These are phyloP conservation scores for Chydorus sphaericus DNA, from an alignment of 2,888 invertebrate genomes.

Conservation along the genomic window DNA sequence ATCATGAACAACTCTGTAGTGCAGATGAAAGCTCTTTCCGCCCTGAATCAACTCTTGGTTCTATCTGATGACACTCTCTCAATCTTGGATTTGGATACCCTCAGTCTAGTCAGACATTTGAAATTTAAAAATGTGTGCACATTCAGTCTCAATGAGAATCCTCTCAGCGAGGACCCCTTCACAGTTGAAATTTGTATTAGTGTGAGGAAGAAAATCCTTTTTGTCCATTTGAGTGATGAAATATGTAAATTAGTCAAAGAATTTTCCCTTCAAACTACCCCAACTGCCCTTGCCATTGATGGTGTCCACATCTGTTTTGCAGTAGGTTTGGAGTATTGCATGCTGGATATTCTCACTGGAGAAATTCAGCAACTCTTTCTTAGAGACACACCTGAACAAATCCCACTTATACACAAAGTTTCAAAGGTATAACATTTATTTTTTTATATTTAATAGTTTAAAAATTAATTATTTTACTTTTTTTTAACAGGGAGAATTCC, in stretches of 20 bases:
- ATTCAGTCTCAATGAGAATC: slow-evolving; percentile 1
- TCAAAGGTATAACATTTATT: not conserved
- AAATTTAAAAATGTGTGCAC: not conserved
- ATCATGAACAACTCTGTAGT: not conserved
- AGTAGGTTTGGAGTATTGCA: slow-evolving; percentile 7
- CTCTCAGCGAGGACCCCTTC: slow-evolving; percentile 5
- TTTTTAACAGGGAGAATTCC: slow-evolving; percentile 8
- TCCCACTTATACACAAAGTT: slow-evolving; percentile 1
- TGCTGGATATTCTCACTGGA: not conserved
- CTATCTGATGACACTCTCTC: slow-evolving; percentile 2
- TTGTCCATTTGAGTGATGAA: not conserved
- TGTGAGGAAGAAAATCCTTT: not conserved
- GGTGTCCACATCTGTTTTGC: slow-evolving; percentile 9
- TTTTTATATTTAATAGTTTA: not conserved
- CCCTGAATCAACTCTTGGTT: not conserved
- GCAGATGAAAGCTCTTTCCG: slow-evolving; percentile 5
- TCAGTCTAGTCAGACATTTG: not conserved
- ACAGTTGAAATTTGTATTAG: slow-evolving; percentile 5
- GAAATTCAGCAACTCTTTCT: slow-evolving; percentile 9
- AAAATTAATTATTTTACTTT: not conserved
- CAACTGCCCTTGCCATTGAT: slow-evolving; percentile 10
- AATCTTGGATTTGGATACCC: not conserved
- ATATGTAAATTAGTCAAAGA: not conserved
- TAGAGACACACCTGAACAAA: not conserved
- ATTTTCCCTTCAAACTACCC: not conserved